Conservation (phyloP, 1,140 invertebrate genomes). For the Drosophila setifemur region DNA sequence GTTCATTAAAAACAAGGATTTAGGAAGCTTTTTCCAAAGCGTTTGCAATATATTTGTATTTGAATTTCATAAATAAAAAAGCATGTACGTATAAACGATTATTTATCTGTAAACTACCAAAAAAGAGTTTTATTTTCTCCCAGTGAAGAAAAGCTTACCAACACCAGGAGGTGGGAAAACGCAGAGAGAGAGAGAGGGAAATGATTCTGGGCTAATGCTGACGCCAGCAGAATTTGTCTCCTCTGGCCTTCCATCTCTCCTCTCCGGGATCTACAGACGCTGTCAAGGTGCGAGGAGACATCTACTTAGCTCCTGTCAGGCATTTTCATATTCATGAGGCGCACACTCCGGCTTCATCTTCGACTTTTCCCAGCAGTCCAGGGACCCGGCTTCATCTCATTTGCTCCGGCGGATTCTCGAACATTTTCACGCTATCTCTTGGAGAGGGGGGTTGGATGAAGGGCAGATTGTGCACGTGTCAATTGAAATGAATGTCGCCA, state of each 20-base stretch:
- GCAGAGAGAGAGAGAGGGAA: background rate
- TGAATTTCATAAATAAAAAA: background rate
- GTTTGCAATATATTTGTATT: background rate
- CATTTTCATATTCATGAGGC: constrained; percentile 76
- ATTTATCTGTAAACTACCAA: no score
- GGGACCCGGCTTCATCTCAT: constrained; percentile 36
- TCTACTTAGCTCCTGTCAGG: constrained; percentile 50
- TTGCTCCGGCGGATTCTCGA: constrained; percentile 56
- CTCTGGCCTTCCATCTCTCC: background rate
- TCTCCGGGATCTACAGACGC: background rate
- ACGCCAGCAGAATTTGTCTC: constrained; percentile 35
- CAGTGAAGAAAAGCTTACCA: constrained; percentile 13
- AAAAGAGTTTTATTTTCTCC: no score
- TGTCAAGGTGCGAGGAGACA: constrained; percentile 41
- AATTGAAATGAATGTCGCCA: constrained; percentile 77
- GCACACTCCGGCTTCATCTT: background rate
- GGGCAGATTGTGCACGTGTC: constrained; percentile 49
- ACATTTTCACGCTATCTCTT: constrained; percentile 62
- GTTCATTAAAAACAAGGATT: no score
- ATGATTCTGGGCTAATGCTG: constrained; percentile 30
- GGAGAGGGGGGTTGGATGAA: background rate
- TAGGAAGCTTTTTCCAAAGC: no score
- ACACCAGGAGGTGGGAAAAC: background rate
- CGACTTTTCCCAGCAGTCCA: background rate
- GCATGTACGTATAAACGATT: no score